Evolutionary conservation across 2,888 invertebrate genomes (phyloP), one percentile per base, ranked within the genome.

Genomic region (Anthrax anthrax): DNA sequence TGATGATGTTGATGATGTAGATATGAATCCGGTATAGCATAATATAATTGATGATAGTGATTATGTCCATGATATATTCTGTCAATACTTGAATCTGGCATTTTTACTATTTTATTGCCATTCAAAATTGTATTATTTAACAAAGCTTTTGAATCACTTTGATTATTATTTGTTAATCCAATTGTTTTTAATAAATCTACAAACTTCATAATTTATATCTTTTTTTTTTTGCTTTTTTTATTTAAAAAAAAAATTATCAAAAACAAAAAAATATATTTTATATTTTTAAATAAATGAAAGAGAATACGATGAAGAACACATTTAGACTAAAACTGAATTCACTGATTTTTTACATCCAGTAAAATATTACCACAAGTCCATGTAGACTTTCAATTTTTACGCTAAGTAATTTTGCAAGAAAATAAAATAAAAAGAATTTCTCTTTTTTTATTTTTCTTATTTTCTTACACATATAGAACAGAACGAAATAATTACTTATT

Each of bases 1-100:
- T 46, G 46, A 41, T 45, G 34, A 32, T 41, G 42, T 19, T 46
- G 41, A 41, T 46, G 41, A 41, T 45, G 40, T 45, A 18, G 13
- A 41, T 27, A n/a, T n/a, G n/a, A n/a, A 27, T 27, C 9, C 9
- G 5, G 29, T 12, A 12, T 3, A 32, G 9, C 3, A 12, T 32
- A 44, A 34, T 43, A 42, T 32, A 37, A 46, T 12, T 41, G 27
- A 27, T 47, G 47, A 46, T 47, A 41, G 29, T 29, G 37, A 16
- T 47, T 42, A 27, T 44, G 39, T n/a, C 42, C 49, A 3, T 47
- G 47, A 44, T 42, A 48, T 5, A 50, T 40, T 44, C 50, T 47
- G 32, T 52, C 49, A 40, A 49, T 37, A 17, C 43, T 45, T 17
- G 43, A 12, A 29, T 19, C 40, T 13, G 39, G 12, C 29, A 37